A percentile compares a stretch with the other conserved stretches of the same genome.
These are phyloP conservation scores for Orgyia antiqua DNA, from an alignment of 2,888 invertebrate genomes.

Conservation along the genomic window DNA sequence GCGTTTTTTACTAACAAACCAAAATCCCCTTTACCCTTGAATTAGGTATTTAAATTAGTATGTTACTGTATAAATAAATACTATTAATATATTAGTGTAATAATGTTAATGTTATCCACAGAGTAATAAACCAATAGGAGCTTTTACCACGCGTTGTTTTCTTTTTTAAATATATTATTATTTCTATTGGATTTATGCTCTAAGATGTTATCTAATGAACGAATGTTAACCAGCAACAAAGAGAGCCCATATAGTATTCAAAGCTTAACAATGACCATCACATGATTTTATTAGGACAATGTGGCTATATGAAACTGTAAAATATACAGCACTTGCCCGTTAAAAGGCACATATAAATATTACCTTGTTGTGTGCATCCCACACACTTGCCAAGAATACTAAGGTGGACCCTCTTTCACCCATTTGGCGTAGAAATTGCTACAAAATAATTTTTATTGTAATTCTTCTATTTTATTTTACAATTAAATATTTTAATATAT, in stretches of 20 bases:
- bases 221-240: conserved; percentile 29
- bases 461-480: conserved; percentile 20
- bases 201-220: neutral
- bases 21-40: too few species aligned
- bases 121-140: too few species aligned
- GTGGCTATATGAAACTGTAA: conserved; percentile 35
- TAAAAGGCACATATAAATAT: conserved; percentile 25
- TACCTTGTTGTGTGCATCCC: conserved; percentile 62
- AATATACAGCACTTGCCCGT: conserved; percentile 31
- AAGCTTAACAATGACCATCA: conserved; percentile 27
- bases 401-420: conserved; percentile 73
- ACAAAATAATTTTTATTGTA: conserved; percentile 45
- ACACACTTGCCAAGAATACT: conserved; percentile 66
- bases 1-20: too few species aligned
- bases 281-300: conserved; percentile 34
- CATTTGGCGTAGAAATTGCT: conserved; percentile 69
- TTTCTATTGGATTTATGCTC: too few species aligned
- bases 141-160: too few species aligned
- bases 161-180: too few species aligned
- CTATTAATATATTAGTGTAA: too few species aligned
- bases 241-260: conserved; percentile 55
- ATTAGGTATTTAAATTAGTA: too few species aligned
- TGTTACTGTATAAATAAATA: too few species aligned
- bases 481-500: too few species aligned
- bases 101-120: too few species aligned